Conservation (phyloP, 2,797 vertebrate species). For the Lacerta viridis region DNA sequence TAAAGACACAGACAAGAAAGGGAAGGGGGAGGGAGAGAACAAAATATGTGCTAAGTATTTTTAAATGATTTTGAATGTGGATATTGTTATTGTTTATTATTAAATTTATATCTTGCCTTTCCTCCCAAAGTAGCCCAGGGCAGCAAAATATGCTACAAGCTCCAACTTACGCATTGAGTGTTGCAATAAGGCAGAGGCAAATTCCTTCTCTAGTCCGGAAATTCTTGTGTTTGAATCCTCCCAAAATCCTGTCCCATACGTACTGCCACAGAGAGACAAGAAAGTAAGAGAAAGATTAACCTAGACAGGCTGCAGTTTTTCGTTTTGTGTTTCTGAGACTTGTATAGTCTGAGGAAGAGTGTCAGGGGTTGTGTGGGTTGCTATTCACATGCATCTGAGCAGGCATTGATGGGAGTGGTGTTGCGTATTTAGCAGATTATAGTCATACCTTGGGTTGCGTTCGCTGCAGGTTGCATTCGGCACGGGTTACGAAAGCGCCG, state of each 20-base stretch:
- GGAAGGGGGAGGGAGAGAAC: neutral
- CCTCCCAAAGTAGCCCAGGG: too few species aligned
- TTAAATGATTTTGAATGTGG: neutral
- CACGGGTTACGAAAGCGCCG: too few species aligned
- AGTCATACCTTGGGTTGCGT: too few species aligned
- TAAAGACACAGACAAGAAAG: conserved; percentile 69
- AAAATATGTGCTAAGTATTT: neutral
- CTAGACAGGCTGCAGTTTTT: neutral
- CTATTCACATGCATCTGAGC: too few species aligned
- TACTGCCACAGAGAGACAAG: conserved; percentile 82
- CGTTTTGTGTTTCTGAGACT: neutral
- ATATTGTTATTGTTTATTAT: too few species aligned
- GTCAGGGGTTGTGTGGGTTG: neutral
- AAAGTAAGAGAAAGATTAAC: neutral
- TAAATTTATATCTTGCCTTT: too few species aligned
- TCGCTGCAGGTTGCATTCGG: too few species aligned
- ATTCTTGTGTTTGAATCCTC: conserved; percentile 99
- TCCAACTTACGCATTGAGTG: conserved; percentile 89
- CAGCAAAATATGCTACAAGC: neutral
- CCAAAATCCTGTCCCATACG: conserved; percentile 96
- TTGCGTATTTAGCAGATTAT: too few species aligned
- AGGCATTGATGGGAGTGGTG: neutral
- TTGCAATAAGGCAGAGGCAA: conserved; percentile 96
- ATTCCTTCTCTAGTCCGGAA: conserved; percentile 97
- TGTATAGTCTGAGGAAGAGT: neutral